Evolutionary conservation across 1,140 invertebrate genomes (phyloP).

Genomic region (Drosophila nigromelanica): DNA sequence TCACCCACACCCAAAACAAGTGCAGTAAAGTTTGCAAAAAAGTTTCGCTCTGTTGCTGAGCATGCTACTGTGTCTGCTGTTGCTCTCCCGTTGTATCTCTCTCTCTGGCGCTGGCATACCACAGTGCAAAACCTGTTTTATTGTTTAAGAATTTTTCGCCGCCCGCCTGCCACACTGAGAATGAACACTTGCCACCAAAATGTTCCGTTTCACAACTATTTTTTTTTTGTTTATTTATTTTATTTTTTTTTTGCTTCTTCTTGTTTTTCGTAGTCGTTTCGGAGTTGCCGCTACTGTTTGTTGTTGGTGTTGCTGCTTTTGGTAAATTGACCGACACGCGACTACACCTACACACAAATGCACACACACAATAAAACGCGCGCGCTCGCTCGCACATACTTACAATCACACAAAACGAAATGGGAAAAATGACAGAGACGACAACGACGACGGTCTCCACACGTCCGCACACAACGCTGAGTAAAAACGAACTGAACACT

Average conservation of each 20-base stretch:
- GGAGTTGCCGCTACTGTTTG: slow-evolving; percentile 41
- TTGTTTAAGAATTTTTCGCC: slow-evolving; percentile 48
- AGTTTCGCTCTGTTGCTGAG: slow-evolving; percentile 12
- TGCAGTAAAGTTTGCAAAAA: slow-evolving; percentile 31
- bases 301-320: slow-evolving; percentile 27
- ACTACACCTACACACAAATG: slow-evolving; percentile 47
- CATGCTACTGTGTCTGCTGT: not conserved
- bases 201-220: slow-evolving; percentile 44
- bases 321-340: slow-evolving; percentile 44
- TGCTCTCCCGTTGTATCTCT: not conserved
- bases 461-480: slow-evolving; percentile 43
- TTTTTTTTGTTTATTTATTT: slow-evolving; percentile 11
- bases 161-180: slow-evolving; percentile 48
- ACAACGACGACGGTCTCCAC: slow-evolving; percentile 18
- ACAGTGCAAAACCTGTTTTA: slow-evolving; percentile 49
- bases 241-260: slow-evolving; percentile 26
- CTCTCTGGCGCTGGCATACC: slow-evolving; percentile 14
- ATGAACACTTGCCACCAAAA: slow-evolving; percentile 47
- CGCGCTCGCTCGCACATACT: slow-evolving; percentile 24
- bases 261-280: slow-evolving; percentile 20
- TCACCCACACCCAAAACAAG: not conserved
- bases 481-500: slow-evolving; percentile 49
- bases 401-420: slow-evolving; percentile 32
- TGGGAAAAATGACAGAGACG: slow-evolving; percentile 36
- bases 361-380: not conserved